Percentiles rank a stretch among this genome's conserved stretches.
Evolutionary conservation across 2,797 vertebrate species (phyloP).

Genomic region (Diglossa cyanea): DNA sequence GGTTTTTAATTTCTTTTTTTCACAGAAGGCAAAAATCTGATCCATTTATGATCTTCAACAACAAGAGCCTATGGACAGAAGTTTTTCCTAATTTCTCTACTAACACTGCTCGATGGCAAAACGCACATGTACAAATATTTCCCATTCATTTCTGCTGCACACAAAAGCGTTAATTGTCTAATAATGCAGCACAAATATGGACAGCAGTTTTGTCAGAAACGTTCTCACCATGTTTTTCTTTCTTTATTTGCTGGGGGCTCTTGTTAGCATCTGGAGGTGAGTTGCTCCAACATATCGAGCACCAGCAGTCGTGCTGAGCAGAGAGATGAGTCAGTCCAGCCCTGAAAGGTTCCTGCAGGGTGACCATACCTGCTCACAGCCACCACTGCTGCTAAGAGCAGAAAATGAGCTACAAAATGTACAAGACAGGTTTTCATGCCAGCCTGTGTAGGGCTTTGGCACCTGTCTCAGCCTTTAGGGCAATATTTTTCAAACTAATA

Average conservation of each 20-base stretch:
- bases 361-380: neutral
- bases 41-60: neutral
- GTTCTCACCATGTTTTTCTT: accelerated
- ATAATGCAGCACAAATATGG: neutral
- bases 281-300: neutral
- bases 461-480: neutral
- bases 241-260: neutral
- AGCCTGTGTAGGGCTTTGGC: neutral
- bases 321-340: neutral
- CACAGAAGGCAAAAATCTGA: neutral
- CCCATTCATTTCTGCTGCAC: neutral
- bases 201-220: neutral
- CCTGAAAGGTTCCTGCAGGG: neutral
- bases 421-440: neutral
- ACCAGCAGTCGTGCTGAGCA: neutral
- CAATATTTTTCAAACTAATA: neutral
- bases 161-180: neutral
- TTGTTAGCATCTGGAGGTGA: neutral
- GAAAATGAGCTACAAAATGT: neutral
- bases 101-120: neutral
- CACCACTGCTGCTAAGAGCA: neutral
- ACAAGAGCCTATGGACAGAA: neutral
- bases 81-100: neutral
- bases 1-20: neutral
- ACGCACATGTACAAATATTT: neutral